phyloP scores from a whole-genome alignment of 1,140 invertebrate genomes.

The Lanistes nyassanus region DNA sequence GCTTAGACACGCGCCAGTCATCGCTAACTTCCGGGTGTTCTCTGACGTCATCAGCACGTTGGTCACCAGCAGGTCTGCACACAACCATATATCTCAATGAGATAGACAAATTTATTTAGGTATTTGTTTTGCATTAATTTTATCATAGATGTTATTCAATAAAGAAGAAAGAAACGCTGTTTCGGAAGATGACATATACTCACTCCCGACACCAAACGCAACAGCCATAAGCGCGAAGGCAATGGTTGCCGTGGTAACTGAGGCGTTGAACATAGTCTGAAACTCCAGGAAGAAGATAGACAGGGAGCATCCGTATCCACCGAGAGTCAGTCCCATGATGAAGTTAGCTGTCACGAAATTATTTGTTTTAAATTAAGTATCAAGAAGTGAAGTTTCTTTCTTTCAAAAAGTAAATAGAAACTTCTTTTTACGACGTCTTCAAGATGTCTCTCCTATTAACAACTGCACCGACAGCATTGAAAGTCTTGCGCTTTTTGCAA shows the following conservation, averaged over 20 bases:
- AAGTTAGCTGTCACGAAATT: not conserved
- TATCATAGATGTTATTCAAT: too few relatives aligned
- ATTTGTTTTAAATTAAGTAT: too few relatives aligned
- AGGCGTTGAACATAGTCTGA: constrained; percentile 11
- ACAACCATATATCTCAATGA: too few relatives aligned
- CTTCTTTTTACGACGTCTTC: too few relatives aligned
- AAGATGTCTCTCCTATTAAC: too few relatives aligned
- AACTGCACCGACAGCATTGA: too few relatives aligned
- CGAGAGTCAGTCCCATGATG: constrained; percentile 9
- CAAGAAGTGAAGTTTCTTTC: too few relatives aligned
- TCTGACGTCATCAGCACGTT: constrained; percentile 18
- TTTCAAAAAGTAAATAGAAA: too few relatives aligned
- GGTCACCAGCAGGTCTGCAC: constrained; percentile 27
- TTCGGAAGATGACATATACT: not conserved
- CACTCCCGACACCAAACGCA: constrained; percentile 16
- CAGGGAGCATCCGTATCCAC: constrained; percentile 15
- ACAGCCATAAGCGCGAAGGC: constrained; percentile 15
- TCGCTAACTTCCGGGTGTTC: constrained; percentile 4
- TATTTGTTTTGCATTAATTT: too few relatives aligned
- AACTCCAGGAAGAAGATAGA: constrained; percentile 31
- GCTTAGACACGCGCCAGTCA: constrained; percentile 18
- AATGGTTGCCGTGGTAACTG: constrained; percentile 12
- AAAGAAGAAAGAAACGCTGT: too few relatives aligned
- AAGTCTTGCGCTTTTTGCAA: too few relatives aligned
- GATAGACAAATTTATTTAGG: too few relatives aligned